Base-by-base conservation (phyloP, 2,888 invertebrate genomes). In the Drosophila borealis region DNA sequence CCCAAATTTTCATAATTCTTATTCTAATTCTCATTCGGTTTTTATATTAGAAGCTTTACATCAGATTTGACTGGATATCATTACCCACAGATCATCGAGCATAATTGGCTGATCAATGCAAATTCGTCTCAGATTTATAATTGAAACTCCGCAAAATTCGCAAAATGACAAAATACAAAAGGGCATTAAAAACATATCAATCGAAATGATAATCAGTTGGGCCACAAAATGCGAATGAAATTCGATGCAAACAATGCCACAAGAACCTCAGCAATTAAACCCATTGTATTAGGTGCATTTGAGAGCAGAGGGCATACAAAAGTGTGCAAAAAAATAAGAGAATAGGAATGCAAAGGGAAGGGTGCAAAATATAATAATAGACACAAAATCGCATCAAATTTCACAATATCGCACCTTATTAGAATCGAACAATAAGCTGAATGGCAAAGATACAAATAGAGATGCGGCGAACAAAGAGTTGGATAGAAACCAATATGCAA, bases 321-420 rank as follows among this genome's bases (percentile, higher is more conserved):
- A 63, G 57, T 64, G 45, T 60, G 70, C 75, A 59, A 70, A 67
- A 67, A 67, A 25, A 29, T n/a, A 29, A 29, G 29, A 29, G 2
- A 49, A 17, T 17, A 3, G 29, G 13, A 53, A 53, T 8, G 5
- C 5, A 46, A 48, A 41, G 29, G 45, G 41, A 75, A 72, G 78
- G 77, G 83, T 86, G 86, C 86, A 64, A 74, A 74, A 70, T 64
- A 64, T 41, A 71, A 79, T 82, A 68, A 80, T 50, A 55, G 78
- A 53, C 53, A 57, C 71, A 78, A 86, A 89, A 83, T 90, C 85
- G 88, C 90, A 85, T 88, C 88, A 78, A 86, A 89, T 88, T 88
- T 81, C 90, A 89, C 86, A 87, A 88, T 88, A 88, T 78, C 74
- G 77, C 88, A 86, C 88, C 86, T 86, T 86, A 89, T 88, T 88